A percentile compares a stretch with the other conserved stretches of the same genome.
These are phyloP conservation scores for Nysson spinosus DNA, from an alignment of 2,888 invertebrate species.

Conservation along the genomic window DNA sequence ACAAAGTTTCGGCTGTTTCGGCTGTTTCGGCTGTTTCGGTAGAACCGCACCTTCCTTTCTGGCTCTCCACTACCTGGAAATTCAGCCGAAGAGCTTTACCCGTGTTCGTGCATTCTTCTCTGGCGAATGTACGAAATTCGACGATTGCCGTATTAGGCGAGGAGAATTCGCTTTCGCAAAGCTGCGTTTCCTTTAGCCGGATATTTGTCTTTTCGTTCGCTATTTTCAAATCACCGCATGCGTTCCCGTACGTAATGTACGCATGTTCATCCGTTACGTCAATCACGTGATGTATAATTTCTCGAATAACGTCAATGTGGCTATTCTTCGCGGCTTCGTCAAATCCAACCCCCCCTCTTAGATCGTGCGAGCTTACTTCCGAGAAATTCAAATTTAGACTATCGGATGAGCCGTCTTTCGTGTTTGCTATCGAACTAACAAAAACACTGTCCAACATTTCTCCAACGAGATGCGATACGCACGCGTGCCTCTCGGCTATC, in stretches of 20 bases:
- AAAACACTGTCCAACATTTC: slow-evolving; percentile 15
- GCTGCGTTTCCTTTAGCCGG: slow-evolving; percentile 7
- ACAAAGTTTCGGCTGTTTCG: too few species aligned
- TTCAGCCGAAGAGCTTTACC: slow-evolving; percentile 22
- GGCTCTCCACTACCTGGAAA: slow-evolving; percentile 33
- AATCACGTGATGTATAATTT: slow-evolving; percentile 66
- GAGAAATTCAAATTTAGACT: not conserved
- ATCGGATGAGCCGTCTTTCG: too few species aligned
- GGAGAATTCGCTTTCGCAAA: too few species aligned
- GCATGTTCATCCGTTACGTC: slow-evolving; percentile 12
- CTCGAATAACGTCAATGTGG: slow-evolving; percentile 57
- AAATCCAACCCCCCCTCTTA: not conserved
- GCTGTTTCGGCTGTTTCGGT: too few species aligned
- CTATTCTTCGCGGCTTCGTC: not conserved
- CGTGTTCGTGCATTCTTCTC: not conserved
- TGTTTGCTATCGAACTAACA: too few species aligned
- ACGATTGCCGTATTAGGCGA: too few species aligned
- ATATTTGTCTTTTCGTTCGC: slow-evolving; percentile 18
- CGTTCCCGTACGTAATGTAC: too few species aligned
- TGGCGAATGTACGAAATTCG: slow-evolving; percentile 43
- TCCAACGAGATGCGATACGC: slow-evolving; percentile 1
- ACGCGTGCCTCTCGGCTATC: slow-evolving; percentile 32
- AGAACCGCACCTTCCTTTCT: too few species aligned
- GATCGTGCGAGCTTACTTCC: too few species aligned
- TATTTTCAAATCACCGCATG: slow-evolving; percentile 9